Percentiles rank a stretch among this genome's conserved stretches.
These are phyloP conservation scores for Cryptoleucopteryx plumbea DNA, from an alignment of 2,113 vertebrate species.

Conservation along the genomic window DNA sequence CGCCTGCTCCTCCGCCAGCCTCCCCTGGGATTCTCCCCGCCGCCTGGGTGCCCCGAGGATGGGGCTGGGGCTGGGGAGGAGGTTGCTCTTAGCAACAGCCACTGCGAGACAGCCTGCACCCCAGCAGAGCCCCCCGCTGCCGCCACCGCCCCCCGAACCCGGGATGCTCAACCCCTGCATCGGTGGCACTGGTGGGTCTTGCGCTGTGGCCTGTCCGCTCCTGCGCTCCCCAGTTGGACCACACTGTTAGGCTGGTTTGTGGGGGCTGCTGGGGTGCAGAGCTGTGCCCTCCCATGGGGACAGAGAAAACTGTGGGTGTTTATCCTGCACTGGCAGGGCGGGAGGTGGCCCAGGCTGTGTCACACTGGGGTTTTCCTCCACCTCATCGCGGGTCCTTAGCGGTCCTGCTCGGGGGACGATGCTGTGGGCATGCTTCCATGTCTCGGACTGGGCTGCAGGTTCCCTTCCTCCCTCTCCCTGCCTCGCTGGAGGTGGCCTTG, in stretches of 20 bases:
- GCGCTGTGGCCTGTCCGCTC: rapidly evolving
- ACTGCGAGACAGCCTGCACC: background rate
- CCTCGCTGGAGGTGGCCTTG: background rate
- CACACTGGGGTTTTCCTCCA: background rate
- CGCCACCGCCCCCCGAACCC: rapidly evolving
- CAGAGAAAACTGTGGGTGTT: background rate
- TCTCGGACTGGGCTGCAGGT: background rate
- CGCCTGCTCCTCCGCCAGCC: background rate
- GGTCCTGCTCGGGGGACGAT: rapidly evolving
- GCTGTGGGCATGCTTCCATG: rapidly evolving
- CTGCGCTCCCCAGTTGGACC: background rate
- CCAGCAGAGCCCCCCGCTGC: background rate
- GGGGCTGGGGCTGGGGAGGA: background rate
- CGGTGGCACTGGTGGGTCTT: background rate
- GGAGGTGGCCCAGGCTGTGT: background rate
- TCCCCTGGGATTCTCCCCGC: background rate
- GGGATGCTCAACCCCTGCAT: background rate
- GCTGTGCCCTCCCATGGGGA: background rate
- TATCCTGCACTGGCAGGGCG: rapidly evolving
- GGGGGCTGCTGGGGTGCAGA: background rate
- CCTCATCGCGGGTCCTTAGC: rapidly evolving
- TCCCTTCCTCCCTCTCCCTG: background rate
- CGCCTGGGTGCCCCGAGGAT: background rate
- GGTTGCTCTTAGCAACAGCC: background rate
- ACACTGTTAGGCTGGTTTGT: background rate